Evolutionary conservation across 2,888 invertebrate species (phyloP).

Genomic region (Troides helena): DNA sequence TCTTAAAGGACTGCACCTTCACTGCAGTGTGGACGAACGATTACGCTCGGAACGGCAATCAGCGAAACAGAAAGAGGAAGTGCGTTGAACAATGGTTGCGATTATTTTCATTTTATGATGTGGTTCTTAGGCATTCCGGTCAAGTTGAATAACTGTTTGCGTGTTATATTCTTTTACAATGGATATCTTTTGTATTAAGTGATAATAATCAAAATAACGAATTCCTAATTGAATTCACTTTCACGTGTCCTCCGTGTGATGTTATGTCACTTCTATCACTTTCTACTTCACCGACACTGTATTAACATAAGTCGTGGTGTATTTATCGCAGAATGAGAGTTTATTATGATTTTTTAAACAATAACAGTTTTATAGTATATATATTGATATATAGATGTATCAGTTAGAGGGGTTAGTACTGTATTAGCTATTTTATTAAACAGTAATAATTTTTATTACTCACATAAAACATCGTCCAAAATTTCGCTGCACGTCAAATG

Average conservation of each 20-base stretch:
- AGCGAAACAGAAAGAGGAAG: conserved; percentile 7
- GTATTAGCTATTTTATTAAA: not conserved
- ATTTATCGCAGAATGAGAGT: too few relatives aligned
- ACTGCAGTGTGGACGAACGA: not conserved
- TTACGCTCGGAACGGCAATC: conserved; percentile 1
- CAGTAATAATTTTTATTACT: not conserved
- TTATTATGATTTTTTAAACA: too few relatives aligned
- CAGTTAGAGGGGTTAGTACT: too few relatives aligned
- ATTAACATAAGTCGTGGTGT: too few relatives aligned
- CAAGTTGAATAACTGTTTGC: not conserved
- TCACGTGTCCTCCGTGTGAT: too few relatives aligned
- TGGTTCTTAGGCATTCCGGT: not conserved
- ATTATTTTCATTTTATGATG: not conserved
- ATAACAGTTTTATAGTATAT: too few relatives aligned
- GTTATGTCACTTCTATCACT: too few relatives aligned
- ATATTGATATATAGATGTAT: too few relatives aligned
- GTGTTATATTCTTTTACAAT: not conserved
- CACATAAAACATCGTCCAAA: not conserved
- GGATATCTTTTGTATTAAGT: not conserved
- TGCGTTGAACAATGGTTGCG: not conserved
- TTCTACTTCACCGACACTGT: too few relatives aligned
- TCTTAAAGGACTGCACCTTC: not conserved
- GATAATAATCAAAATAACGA: too few relatives aligned
- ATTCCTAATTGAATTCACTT: too few relatives aligned
- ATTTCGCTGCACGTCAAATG: not conserved